Conservation (phyloP, 1,140 invertebrate genomes). For the Campoletis sonorensis region DNA sequence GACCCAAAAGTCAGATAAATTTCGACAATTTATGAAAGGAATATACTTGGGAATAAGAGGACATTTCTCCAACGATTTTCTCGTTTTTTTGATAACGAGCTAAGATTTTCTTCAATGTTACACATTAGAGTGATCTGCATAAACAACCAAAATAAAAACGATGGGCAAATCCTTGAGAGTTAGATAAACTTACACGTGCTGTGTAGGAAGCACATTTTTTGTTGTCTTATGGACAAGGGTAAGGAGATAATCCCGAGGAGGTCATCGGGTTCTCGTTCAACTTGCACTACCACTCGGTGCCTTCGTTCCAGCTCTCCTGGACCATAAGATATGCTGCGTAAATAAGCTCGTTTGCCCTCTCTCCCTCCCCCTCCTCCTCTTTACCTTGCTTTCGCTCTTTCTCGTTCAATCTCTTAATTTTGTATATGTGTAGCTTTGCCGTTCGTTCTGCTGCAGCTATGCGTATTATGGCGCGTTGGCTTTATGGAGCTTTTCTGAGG, state of each 20-base stretch:
- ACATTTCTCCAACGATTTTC: too few relatives aligned
- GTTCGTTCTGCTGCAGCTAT: not conserved
- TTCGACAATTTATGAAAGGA: too few relatives aligned
- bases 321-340: constrained; percentile 12
- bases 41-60: too few relatives aligned
- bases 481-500: constrained; percentile 28
- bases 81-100: too few relatives aligned
- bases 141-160: not conserved
- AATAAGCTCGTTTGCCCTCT: not conserved
- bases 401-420: not conserved
- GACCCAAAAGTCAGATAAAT: too few relatives aligned
- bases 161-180: not conserved
- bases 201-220: not conserved
- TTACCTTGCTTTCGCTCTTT: not conserved
- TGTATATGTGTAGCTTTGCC: not conserved
- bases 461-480: constrained; percentile 8
- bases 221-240: constrained; percentile 19
- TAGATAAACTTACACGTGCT: not conserved
- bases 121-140: too few relatives aligned
- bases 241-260: constrained; percentile 43
- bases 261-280: constrained; percentile 43
- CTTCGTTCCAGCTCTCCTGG: constrained; percentile 7
- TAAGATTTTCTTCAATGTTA: not conserved
- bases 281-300: not conserved
- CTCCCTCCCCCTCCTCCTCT: not conserved